Evolutionary conservation across 2,797 vertebrate species (phyloP).

Genomic region (Epinephelus malabaricus): DNA sequence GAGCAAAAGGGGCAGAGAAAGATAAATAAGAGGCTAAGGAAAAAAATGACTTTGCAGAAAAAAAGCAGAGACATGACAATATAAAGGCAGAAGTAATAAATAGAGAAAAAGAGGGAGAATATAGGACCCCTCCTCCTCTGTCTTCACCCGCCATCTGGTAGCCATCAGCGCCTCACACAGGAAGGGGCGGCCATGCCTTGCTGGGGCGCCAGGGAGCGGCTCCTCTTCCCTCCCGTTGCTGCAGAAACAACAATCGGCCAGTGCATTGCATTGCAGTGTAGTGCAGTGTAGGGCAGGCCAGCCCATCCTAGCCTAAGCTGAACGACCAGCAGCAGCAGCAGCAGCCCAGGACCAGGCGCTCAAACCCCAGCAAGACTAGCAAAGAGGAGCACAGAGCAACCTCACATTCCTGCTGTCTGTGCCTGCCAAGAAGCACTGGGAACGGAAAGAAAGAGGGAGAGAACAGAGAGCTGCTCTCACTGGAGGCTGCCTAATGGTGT

Average conservation of each 20-base stretch:
- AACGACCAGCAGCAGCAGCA: conserved; percentile 40
- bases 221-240: conserved; percentile 75
- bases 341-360: conserved; percentile 60
- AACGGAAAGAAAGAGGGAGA: conserved; percentile 73
- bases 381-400: conserved; percentile 75
- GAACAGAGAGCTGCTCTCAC: conserved; percentile 76
- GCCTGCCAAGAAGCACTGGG: conserved; percentile 83
- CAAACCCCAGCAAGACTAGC: conserved; percentile 70
- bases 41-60: background rate
- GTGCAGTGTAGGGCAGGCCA: conserved; percentile 11
- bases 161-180: conserved; percentile 87
- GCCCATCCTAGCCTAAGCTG: conserved; percentile 60
- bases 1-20: background rate
- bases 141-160: conserved; percentile 85
- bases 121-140: conserved; percentile 66
- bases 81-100: conserved; percentile 40
- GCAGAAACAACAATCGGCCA: conserved; percentile 81
- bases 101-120: conserved; percentile 33
- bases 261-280: conserved; percentile 42
- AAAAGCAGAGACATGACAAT: conserved; percentile 13
- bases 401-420: conserved; percentile 77
- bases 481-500: conserved; percentile 67
- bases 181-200: conserved; percentile 84
- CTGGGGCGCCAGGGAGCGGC: conserved; percentile 84
- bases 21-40: background rate